Percentiles rank a stretch among this genome's conserved stretches.
Conservation (phyloP, 2,113 vertebrate species). For the Mustelus asterias region DNA sequence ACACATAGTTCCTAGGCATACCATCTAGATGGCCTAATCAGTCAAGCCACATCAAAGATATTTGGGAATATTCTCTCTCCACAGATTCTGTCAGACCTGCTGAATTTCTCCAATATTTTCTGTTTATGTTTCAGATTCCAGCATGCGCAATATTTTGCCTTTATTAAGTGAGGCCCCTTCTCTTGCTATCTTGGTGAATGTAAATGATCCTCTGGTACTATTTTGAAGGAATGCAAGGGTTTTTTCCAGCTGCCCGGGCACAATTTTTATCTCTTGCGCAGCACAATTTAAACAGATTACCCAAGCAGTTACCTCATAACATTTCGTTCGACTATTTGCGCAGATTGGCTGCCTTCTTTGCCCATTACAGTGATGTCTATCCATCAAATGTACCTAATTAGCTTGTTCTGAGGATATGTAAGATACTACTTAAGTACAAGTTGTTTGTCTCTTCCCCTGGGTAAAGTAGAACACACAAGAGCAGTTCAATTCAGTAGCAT, state of each 20-base stretch:
- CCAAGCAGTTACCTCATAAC: background rate
- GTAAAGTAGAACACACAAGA: background rate
- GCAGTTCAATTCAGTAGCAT: too few species aligned
- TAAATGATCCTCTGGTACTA: background rate
- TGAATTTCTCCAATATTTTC: too few species aligned
- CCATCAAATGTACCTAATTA: background rate
- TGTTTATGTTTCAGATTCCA: too few species aligned
- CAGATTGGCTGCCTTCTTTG: background rate
- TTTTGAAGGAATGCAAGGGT: too few species aligned
- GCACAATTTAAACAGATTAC: background rate
- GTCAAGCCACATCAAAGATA: too few species aligned
- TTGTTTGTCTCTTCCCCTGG: background rate
- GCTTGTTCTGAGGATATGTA: background rate
- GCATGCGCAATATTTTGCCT: too few species aligned
- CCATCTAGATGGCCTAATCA: too few species aligned
- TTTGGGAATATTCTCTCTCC: too few species aligned
- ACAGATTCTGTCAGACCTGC: too few species aligned
- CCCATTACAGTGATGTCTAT: background rate
- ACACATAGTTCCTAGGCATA: too few species aligned
- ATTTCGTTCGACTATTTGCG: background rate
- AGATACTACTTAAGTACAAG: background rate
- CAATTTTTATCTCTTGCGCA: background rate
- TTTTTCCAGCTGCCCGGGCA: too few species aligned
- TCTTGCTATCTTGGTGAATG: background rate
- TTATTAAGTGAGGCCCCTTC: too few species aligned